Evolutionary conservation across 2,888 invertebrate genomes (phyloP), one percentile per base, ranked within the genome.

Genomic region (Melinopterus prodromus): DNA sequence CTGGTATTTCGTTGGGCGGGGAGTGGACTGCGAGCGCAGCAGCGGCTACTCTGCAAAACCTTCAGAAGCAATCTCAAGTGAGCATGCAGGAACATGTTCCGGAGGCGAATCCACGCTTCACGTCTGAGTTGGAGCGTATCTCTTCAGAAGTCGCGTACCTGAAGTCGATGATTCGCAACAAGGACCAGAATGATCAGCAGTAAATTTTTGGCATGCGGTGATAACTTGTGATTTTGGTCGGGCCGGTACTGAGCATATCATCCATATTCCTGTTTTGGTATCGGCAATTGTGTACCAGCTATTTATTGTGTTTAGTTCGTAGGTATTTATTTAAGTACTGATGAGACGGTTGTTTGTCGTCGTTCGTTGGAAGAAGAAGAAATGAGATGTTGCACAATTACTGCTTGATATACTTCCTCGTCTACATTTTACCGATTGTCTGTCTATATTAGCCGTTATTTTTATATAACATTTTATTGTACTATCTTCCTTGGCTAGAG

Each of bases 131-230:
- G 84, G 96, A 95, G 85, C 93, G 96, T 84, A 92, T 98, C 35
- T 97, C 97, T 69, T 95, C 95, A 0, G 98, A 98, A 90, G 97
- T 98, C 83, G 97, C 96, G 77, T 95, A 95, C 83, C 93, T 98
- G 6, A 97, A 97, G 88, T 94, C 94, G 86, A 93, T 95, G 91
- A 85, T 81, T 83, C 78, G 80, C 86, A 74, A 78, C 83, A 81
- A 74, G 75, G 77, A 71, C 37, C 53, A 79, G 72, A 37, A 53
- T 74, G 74, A 74, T 16, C 36, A 77, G 69, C 70, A 71, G 71
- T 53, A 53, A 79, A 80, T 35, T 53, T 53, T 53, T 36, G 69
- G 71, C 75, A 78, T 75, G 75, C 78, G 78, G 78, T 80, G 76
- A 78, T 80, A 74, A 69, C 85, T 85, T 85, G 85, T 85, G 85